Evolutionary conservation across 2,888 invertebrate genomes (phyloP).

Genomic region (Eupeodes latifasciatus): DNA sequence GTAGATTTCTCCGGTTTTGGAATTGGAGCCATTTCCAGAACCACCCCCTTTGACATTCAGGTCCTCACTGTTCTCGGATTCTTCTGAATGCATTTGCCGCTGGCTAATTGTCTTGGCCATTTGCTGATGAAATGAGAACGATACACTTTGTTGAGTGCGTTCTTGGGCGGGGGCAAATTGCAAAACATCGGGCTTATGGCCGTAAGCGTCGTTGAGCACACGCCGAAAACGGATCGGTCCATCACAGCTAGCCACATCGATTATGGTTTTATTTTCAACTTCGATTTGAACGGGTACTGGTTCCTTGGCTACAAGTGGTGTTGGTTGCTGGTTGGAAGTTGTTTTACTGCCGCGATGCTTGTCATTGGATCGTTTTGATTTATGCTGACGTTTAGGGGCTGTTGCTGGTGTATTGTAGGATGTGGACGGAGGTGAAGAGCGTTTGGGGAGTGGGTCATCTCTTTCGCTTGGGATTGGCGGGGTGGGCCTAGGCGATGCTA

Average conservation of each 20-base stretch:
- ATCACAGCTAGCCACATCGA: slow-evolving; percentile 96
- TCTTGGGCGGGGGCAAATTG: slow-evolving; percentile 78
- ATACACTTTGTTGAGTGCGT: slow-evolving; percentile 83
- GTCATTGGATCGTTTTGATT: slow-evolving; percentile 61
- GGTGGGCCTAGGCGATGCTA: slow-evolving; percentile 52
- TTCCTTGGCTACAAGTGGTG: slow-evolving; percentile 77
- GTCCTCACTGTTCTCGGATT: slow-evolving; percentile 79
- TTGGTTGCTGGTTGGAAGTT: slow-evolving; percentile 41
- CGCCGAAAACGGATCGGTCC: slow-evolving; percentile 94
- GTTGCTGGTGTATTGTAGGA: slow-evolving; percentile 38
- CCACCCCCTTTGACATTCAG: slow-evolving; percentile 49
- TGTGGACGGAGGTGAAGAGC: slow-evolving; percentile 43
- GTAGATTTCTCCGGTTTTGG: slow-evolving; percentile 84
- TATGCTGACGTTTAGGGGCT: slow-evolving; percentile 53
- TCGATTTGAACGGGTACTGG: slow-evolving; percentile 75
- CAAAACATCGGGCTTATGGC: slow-evolving; percentile 83
- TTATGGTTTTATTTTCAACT: slow-evolving; percentile 86
- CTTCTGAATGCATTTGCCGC: slow-evolving; percentile 80
- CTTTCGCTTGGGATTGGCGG: slow-evolving; percentile 30
- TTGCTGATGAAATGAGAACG: slow-evolving; percentile 84
- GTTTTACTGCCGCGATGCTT: slow-evolving; percentile 56
- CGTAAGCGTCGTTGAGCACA: slow-evolving; percentile 93
- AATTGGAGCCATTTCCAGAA: slow-evolving; percentile 71
- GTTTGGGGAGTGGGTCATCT: slow-evolving; percentile 22
- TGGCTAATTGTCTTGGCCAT: slow-evolving; percentile 84